These are phyloP conservation scores for Metaphire vulgaris DNA, from an alignment of 1,140 invertebrate genomes.

Conservation along the genomic window DNA sequence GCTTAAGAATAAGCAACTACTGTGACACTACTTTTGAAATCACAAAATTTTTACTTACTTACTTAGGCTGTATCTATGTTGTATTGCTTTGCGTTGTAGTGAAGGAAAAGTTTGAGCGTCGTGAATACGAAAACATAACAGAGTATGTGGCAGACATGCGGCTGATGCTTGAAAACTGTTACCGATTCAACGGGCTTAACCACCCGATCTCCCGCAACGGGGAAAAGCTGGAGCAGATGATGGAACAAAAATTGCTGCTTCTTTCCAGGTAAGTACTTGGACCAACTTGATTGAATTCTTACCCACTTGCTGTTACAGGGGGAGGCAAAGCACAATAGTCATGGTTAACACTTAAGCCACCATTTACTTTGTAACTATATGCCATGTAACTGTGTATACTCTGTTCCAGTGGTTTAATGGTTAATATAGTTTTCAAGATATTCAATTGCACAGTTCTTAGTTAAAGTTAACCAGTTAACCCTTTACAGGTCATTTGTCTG, in stretches of 20 bases:
- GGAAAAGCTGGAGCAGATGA: constrained; percentile 53
- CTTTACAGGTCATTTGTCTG: too few relatives aligned
- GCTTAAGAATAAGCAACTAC: too few relatives aligned
- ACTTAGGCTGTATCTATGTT: too few relatives aligned
- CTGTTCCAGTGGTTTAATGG: background rate
- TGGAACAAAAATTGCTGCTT: constrained; percentile 54
- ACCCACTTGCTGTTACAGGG: background rate
- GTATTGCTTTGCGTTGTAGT: too few relatives aligned
- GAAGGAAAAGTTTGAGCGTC: constrained; percentile 50
- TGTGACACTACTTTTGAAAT: too few relatives aligned
- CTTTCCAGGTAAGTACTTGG: constrained; percentile 51
- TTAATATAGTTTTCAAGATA: background rate
- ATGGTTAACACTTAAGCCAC: too few relatives aligned
- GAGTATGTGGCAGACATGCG: constrained; percentile 55
- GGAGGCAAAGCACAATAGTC: too few relatives aligned
- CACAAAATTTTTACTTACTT: too few relatives aligned
- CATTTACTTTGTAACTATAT: too few relatives aligned
- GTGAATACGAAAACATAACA: constrained; percentile 51
- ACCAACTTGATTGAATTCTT: too few relatives aligned
- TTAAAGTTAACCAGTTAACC: background rate
- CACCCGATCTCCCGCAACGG: constrained; percentile 54
- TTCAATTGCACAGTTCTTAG: too few relatives aligned
- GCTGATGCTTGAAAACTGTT: constrained; percentile 56
- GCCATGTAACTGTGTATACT: too few relatives aligned
- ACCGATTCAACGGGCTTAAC: constrained; percentile 54